Conservation (phyloP, 2,888 invertebrate species). For the Netelia melanura region DNA sequence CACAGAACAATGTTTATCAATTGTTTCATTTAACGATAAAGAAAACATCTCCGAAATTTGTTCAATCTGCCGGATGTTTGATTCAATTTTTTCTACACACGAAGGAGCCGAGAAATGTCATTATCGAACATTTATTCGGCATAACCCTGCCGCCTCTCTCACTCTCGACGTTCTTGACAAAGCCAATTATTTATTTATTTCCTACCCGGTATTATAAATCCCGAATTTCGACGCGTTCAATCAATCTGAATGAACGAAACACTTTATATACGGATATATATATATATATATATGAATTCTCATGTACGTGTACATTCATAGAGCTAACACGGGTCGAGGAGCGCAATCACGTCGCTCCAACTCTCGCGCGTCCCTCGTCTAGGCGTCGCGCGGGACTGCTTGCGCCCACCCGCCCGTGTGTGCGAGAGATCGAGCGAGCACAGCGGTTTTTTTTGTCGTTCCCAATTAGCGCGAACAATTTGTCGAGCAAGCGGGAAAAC, state of each 20-base stretch:
- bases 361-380: slow-evolving; percentile 46
- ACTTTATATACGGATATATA: slow-evolving; percentile 1
- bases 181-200: slow-evolving; percentile 38
- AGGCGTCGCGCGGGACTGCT: slow-evolving; percentile 27
- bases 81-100: no score
- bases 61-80: no score
- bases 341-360: slow-evolving; percentile 64
- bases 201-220: slow-evolving; percentile 38
- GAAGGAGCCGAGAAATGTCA: background rate
- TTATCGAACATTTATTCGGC: background rate
- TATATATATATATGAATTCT: background rate
- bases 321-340: slow-evolving; percentile 42
- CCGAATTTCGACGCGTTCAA: slow-evolving; percentile 31
- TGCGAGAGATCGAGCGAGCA: slow-evolving; percentile 58
- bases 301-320: background rate
- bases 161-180: background rate
- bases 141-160: no score
- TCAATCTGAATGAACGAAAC: slow-evolving; percentile 42
- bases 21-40: no score
- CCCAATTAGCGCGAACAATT: slow-evolving; percentile 80
- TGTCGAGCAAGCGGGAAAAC: slow-evolving; percentile 76
- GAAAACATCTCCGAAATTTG: no score
- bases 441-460: slow-evolving; percentile 71
- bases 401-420: background rate
- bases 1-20: no score